phyloP scores from a whole-genome alignment of 2,888 invertebrate genomes.

The Polylopha cassiicola region DNA sequence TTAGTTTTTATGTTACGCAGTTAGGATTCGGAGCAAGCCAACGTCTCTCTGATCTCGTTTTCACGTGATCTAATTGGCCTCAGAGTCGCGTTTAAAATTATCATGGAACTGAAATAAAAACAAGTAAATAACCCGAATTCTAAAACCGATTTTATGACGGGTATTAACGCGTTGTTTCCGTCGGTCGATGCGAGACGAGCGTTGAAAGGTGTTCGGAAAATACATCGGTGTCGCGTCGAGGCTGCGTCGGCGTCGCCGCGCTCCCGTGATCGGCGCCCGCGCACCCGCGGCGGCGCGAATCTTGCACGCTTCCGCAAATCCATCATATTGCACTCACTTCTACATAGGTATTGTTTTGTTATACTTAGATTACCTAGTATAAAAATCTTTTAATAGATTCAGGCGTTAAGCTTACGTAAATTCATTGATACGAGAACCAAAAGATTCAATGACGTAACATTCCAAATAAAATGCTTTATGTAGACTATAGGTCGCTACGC shows the following conservation, averaged over 20 bases:
- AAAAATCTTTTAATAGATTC: too few relatives aligned
- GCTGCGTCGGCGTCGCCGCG: conserved; percentile 31
- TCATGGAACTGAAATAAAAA: conserved; percentile 75
- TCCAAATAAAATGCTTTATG: too few relatives aligned
- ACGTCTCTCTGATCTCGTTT: conserved; percentile 40
- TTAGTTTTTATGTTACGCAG: conserved; percentile 13
- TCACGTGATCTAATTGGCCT: conserved; percentile 72
- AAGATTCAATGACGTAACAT: too few relatives aligned
- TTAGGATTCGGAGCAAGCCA: conserved; percentile 17
- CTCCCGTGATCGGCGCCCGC: conserved; percentile 36
- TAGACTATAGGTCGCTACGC: too few relatives aligned
- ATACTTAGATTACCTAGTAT: too few relatives aligned
- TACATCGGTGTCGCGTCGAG: conserved; percentile 50
- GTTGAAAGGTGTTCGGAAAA: conserved; percentile 75
- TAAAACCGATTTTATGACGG: conserved; percentile 77
- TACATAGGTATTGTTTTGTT: too few relatives aligned
- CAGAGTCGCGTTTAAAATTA: conserved; percentile 70
- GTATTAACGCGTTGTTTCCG: conserved; percentile 78
- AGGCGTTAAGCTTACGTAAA: too few relatives aligned
- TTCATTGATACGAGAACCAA: too few relatives aligned
- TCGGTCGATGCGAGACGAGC: conserved; percentile 73
- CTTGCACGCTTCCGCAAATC: conserved; percentile 55
- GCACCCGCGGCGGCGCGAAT: conserved; percentile 38
- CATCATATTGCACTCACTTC: conserved; percentile 31
- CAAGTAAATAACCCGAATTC: conserved; percentile 77